Evolutionary conservation across 2,888 invertebrate genomes (phyloP), one percentile per base, ranked within the genome.

Genomic region (Adelphocoris suturalis): DNA sequence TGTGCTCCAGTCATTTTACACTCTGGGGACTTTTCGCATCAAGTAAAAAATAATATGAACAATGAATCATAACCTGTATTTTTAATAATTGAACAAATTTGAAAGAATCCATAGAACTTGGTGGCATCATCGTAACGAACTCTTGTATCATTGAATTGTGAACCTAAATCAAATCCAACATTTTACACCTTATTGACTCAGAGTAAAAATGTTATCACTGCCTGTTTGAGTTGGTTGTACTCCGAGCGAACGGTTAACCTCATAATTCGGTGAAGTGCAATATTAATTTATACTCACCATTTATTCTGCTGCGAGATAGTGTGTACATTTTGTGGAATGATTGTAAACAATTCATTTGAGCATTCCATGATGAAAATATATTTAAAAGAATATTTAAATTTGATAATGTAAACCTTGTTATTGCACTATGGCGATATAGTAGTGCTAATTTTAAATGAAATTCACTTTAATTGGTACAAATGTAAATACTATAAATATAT

Each of bases 401-500:
- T 46, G 47, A 52, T 82, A 37, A 61, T 27, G n/a, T 82, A 47
- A 52, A 85, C 52, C 14, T 85, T 85, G 85, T 85, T 85, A 85
- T 61, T 85, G 85, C 85, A 85, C 61, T 61, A 55, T 27, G 57
- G n/a, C 52, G 55, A 52, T 82, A 52, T 82, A 61, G 37, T 85
- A 85, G 85, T 61, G 57, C 61, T 85, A 61, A 57, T 61, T 85
- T 37, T 55, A 28, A 61, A 85, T 85, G 57, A 61, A 85, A 85
- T 85, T 85, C 61, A 57, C 48, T 76, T 19, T 27, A 46, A 75
- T 75, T 86, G 88, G 89, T 90, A 90, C 90, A 90, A 90, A 90
- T 90, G 89, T 86, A 90, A 89, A 90, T 86, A 85, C 23, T 90
- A 90, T 89, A 89, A 76, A 85, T 78, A 90, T 86, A 86, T 90